Evolutionary conservation across 1,140 invertebrate genomes (phyloP), one percentile per base, ranked within the genome.

Genomic region (Dendroctonus valens): DNA sequence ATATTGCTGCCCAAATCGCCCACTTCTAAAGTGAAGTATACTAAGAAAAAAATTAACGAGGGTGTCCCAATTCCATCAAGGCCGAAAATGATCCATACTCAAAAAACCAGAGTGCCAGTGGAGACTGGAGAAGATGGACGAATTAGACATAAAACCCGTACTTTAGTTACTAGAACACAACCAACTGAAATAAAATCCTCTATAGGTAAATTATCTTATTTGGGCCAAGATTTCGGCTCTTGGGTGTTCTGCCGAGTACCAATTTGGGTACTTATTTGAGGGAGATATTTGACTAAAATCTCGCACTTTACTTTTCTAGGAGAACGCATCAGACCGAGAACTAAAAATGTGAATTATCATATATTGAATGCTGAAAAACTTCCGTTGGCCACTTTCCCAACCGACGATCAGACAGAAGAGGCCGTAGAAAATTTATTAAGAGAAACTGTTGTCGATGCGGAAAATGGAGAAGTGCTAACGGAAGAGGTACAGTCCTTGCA

Each of bases 71-170:
- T 81, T 3, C 79, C 82, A 0, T 81, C 82, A 3, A 77, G 87
- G 46, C 88, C 87, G 0, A 85, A 87, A 70, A 90, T 89, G 87
- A 89, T 89, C 67, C 88, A 89, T 69, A 89, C 87, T 0, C 86
- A 87, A 74, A 87, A 87, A 70, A 84, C 83, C 2, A 78, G 83
- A 55, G 81, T 85, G 3, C 77, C 84, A 3, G 80, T 83, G 3
- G 82, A 84, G 53, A 72, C 81, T 0, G 80, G 74, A 12, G 83
- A 83, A 66, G 81, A 80, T 6, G 81, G 79, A 3, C 81, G 83
- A 59, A 79, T 82, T 40, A 77, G 81, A 11, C 83, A 86, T 48
- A 85, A 83, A 67, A 84, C 83, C 0, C 85, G 83, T 69, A 83
- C 83, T 2, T 77, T 84, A 76, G 79, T 84, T 0, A 83, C 78